phyloP scores from a whole-genome alignment of 2,797 vertebrate species.

The Premnoplex brunnescens region DNA sequence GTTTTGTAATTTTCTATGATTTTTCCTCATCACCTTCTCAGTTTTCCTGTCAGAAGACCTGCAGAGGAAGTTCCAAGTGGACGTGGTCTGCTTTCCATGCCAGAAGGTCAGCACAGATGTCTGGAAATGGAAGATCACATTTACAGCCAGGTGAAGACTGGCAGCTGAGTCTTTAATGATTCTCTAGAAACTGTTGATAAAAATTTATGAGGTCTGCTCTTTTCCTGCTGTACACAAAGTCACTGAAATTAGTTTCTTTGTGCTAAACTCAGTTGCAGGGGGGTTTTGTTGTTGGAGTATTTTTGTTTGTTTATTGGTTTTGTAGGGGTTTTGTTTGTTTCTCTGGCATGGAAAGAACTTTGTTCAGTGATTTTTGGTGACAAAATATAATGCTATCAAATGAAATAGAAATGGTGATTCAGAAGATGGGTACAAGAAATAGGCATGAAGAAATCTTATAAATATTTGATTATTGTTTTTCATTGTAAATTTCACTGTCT shows the following conservation, averaged over 20 bases:
- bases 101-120: neutral
- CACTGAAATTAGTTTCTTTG: neutral
- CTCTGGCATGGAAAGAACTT: neutral
- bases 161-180: neutral
- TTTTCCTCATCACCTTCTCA: neutral
- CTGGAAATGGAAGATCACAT: neutral
- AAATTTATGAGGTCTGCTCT: neutral
- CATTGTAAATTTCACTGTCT: neutral
- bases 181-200: neutral
- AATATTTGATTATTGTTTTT: constrained; percentile 32
- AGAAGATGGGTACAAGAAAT: neutral
- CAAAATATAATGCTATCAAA: constrained; percentile 1
- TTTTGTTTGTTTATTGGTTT: neutral
- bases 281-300: too few species aligned
- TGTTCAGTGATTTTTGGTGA: neutral
- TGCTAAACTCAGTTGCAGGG: neutral
- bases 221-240: neutral
- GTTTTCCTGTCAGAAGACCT: neutral
- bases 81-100: neutral
- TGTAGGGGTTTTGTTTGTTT: neutral
- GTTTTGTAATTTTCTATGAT: neutral
- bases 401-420: constrained; percentile 1
- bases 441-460: constrained; percentile 4
- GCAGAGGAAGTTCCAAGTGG: neutral
- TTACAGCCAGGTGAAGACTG: neutral